Evolutionary conservation across 1,140 invertebrate species (phyloP).

Genomic region (Ectropis grisescens): DNA sequence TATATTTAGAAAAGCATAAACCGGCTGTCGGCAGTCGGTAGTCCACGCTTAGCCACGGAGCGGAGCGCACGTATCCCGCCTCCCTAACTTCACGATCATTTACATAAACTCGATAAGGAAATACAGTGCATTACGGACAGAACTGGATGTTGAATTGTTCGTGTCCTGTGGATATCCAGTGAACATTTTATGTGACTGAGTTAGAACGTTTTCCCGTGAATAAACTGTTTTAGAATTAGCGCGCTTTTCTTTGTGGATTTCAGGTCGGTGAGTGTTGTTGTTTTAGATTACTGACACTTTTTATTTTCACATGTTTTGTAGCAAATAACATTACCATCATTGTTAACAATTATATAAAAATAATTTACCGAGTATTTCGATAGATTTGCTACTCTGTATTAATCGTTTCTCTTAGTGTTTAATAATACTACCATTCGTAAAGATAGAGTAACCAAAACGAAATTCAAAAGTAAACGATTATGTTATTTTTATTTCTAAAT

Average conservation of each 20-base stretch:
- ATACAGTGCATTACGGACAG: slow-evolving; percentile 43
- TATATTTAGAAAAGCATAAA: slow-evolving; percentile 59
- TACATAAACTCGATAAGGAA: slow-evolving; percentile 46
- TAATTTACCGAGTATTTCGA: too few relatives aligned
- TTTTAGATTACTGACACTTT: too few relatives aligned
- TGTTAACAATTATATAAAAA: too few relatives aligned
- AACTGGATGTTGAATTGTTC: slow-evolving; percentile 40
- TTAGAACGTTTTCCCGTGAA: slow-evolving; percentile 16
- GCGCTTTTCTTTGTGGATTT: slow-evolving; percentile 13
- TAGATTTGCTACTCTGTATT: too few relatives aligned
- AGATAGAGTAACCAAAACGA: too few relatives aligned
- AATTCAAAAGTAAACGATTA: too few relatives aligned
- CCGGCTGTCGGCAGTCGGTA: slow-evolving; percentile 35
- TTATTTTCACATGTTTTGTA: too few relatives aligned
- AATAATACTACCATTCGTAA: too few relatives aligned
- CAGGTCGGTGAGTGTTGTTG: too few relatives aligned
- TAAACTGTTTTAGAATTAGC: slow-evolving; percentile 20
- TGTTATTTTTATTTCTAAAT: too few relatives aligned
- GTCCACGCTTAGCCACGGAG: slow-evolving; percentile 35
- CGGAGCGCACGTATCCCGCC: slow-evolving; percentile 27
- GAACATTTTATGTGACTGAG: slow-evolving; percentile 5
- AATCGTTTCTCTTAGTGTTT: too few relatives aligned
- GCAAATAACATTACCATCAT: too few relatives aligned
- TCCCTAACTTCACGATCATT: slow-evolving; percentile 23
- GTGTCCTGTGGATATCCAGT: slow-evolving; percentile 28